phyloP scores from a whole-genome alignment of 2,888 invertebrate genomes.

The Onthophagus sagittarius region DNA sequence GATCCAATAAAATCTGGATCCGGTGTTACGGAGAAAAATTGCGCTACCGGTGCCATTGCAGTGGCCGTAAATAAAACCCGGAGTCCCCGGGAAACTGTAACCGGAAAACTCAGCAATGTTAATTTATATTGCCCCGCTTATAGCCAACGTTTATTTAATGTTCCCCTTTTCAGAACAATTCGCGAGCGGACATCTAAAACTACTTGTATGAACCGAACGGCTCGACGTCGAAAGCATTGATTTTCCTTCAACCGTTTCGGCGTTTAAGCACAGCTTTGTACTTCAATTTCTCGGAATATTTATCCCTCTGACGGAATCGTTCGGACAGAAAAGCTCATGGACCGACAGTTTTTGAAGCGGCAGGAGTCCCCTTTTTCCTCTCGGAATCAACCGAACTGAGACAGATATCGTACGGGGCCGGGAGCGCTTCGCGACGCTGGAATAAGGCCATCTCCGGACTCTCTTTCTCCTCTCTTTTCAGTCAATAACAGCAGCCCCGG shows the following conservation, averaged over 20 bases:
- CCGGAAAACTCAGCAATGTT: constrained; percentile 5
- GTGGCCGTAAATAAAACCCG: constrained; percentile 11
- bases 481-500: neutral
- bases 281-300: neutral
- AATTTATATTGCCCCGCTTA: constrained; percentile 6
- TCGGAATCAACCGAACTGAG: neutral
- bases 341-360: neutral
- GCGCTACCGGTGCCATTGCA: constrained; percentile 8
- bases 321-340: neutral
- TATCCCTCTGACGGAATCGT: neutral
- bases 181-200: neutral
- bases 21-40: constrained; percentile 8
- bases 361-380: neutral
- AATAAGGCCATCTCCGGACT: neutral
- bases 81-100: neutral
- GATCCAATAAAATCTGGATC: constrained; percentile 10
- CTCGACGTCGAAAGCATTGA: neutral
- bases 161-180: neutral
- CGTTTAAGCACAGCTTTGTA: neutral
- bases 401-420: neutral
- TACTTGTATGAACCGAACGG: neutral
- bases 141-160: neutral
- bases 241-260: neutral
- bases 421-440: neutral
- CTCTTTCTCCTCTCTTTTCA: neutral